Conservation (phyloP, 2,113 vertebrate genomes). For the Murina feae region DNA sequence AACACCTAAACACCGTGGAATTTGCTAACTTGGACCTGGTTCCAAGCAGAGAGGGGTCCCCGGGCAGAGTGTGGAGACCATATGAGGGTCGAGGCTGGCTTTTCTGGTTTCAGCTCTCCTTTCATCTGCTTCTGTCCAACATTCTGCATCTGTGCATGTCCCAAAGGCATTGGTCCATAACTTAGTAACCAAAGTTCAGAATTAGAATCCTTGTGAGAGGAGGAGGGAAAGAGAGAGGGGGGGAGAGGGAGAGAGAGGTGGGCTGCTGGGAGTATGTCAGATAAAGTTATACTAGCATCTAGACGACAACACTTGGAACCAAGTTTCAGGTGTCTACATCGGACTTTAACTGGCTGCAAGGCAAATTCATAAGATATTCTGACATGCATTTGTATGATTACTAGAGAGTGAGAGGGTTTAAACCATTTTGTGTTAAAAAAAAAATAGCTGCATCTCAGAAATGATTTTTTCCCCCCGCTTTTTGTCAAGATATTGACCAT, state of each 20-base stretch:
- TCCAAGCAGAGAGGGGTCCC: slow-evolving; percentile 18
- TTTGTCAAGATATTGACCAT: not conserved
- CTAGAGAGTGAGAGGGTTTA: not conserved
- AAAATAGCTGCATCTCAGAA: not conserved
- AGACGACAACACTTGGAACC: not conserved
- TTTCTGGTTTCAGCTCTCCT: not conserved
- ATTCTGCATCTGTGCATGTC: not conserved
- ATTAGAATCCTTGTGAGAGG: not conserved
- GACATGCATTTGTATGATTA: not conserved
- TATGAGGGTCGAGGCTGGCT: not conserved
- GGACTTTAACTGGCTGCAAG: not conserved
- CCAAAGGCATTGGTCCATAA: not conserved
- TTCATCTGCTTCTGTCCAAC: not conserved
- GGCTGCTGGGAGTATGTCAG: not conserved
- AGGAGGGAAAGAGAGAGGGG: not conserved
- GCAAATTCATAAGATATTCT: not conserved
- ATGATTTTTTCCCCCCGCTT: not conserved
- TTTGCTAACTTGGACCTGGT: slow-evolving; percentile 40
- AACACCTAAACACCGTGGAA: not conserved
- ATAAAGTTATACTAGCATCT: not conserved
- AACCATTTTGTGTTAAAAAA: not conserved
- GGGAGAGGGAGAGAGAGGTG: rapidly evolving
- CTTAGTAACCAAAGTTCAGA: not conserved
- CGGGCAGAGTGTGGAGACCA: not conserved
- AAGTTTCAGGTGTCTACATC: rapidly evolving